Evolutionary conservation across 1,140 invertebrate species (phyloP).

Genomic region (Drosophila gunungcola): DNA sequence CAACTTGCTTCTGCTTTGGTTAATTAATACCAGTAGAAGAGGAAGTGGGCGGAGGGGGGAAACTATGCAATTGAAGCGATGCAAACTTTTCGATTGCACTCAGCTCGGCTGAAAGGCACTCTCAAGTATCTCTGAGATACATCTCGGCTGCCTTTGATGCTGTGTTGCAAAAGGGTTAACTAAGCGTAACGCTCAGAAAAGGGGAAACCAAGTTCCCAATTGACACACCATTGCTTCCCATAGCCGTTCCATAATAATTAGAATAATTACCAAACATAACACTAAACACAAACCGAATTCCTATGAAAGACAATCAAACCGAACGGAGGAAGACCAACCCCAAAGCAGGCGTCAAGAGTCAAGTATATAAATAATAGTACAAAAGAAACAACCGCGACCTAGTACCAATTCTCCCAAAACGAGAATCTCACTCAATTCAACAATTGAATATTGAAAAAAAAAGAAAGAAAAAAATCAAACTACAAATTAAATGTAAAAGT

Average conservation of each 20-base stretch:
- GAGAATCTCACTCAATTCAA: conserved; percentile 43
- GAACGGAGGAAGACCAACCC: conserved; percentile 42
- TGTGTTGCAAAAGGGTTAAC: conserved; percentile 25
- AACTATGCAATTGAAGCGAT: conserved; percentile 55
- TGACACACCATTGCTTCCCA: conserved; percentile 26
- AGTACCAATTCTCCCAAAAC: conserved; percentile 15
- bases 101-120: conserved; percentile 18
- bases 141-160: conserved; percentile 23
- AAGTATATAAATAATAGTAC: conserved; percentile 66
- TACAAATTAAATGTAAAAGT: conserved; percentile 10
- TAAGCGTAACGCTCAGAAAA: conserved; percentile 9
- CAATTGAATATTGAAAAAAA: conserved; percentile 51
- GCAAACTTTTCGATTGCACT: conserved; percentile 54
- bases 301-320: conserved; percentile 9
- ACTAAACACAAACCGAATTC: conserved; percentile 34
- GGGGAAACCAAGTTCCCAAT: conserved; percentile 25
- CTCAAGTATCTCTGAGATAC: conserved; percentile 33
- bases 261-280: conserved; percentile 42
- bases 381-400: conserved; percentile 60
- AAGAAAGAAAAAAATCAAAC: background rate
- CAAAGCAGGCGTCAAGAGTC: conserved; percentile 23
- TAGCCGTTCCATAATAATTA: conserved; percentile 33
- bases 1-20: conserved; percentile 34
- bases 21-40: conserved; percentile 60
- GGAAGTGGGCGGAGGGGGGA: background rate